These are phyloP conservation scores for Nasonia vitripennis DNA, from an alignment of 1,140 invertebrate species.

Conservation along the genomic window DNA sequence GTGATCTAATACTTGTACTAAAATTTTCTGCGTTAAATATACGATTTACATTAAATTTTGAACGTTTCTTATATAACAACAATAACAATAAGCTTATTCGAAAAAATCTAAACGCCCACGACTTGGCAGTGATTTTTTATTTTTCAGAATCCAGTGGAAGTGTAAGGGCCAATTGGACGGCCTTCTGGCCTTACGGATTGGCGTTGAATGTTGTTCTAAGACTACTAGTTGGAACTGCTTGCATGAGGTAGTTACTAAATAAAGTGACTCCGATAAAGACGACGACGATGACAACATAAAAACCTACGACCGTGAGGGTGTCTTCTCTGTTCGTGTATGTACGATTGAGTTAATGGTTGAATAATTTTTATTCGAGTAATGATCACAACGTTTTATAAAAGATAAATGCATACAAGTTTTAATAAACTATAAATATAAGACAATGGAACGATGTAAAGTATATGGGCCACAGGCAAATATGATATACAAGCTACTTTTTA, in stretches of 20 bases:
- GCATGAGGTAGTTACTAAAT: slow-evolving; percentile 56
- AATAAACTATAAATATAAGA: slow-evolving; percentile 32
- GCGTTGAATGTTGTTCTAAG: slow-evolving; percentile 48
- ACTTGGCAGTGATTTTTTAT: slow-evolving; percentile 24
- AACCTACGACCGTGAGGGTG: slow-evolving; percentile 41
- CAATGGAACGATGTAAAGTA: slow-evolving; percentile 1
- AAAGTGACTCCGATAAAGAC: not conserved
- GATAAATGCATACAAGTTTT: not conserved
- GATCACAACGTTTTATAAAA: too few relatives aligned
- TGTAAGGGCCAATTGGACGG: slow-evolving; percentile 17
- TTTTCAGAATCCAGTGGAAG: slow-evolving; percentile 58
- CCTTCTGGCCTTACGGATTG: not conserved
- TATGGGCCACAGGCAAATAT: not conserved
- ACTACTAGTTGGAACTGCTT: slow-evolving; percentile 52
- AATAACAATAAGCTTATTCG: too few relatives aligned
- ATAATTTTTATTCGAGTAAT: slow-evolving; percentile 70
- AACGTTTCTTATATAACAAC: too few relatives aligned
- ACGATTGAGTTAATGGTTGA: slow-evolving; percentile 71
- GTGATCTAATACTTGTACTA: too few relatives aligned
- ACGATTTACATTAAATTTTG: too few relatives aligned
- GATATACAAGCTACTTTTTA: slow-evolving; percentile 65
- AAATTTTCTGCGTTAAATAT: too few relatives aligned
- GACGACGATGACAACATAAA: too few relatives aligned
- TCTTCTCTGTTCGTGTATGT: slow-evolving; percentile 65
- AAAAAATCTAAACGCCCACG: too few relatives aligned